Evolutionary conservation across 1,140 invertebrate genomes (phyloP).

Genomic region (Drosophila parabipectinata): DNA sequence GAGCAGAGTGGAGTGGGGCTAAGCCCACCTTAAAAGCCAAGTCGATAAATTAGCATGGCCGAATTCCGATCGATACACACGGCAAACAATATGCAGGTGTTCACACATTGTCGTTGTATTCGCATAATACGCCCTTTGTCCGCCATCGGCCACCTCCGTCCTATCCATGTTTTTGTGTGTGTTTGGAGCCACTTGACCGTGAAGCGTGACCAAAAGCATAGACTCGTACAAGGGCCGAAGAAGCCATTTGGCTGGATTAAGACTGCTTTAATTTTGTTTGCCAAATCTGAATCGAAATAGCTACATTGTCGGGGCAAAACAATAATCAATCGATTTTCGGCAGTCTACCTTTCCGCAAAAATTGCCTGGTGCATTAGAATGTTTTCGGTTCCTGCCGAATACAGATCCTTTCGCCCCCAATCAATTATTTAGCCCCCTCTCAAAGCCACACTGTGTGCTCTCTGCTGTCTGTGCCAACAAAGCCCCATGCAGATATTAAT

Average conservation of each 20-base stretch:
- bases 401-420: background rate
- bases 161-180: background rate
- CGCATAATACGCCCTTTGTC: constrained; percentile 29
- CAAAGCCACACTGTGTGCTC: background rate
- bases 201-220: constrained; percentile 35
- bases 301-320: background rate
- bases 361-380: constrained; percentile 30
- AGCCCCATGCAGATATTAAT: constrained; percentile 74
- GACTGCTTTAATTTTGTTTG: constrained; percentile 43
- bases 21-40: constrained; percentile 34
- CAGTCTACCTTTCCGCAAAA: background rate
- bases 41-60: constrained; percentile 55
- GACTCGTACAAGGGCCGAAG: constrained; percentile 8
- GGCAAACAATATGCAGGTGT: constrained; percentile 53
- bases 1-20: constrained; percentile 4
- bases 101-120: constrained; percentile 35
- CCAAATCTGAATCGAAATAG: background rate
- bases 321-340: constrained; percentile 21
- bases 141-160: background rate
- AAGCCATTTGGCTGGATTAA: constrained; percentile 38
- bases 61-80: constrained; percentile 34
- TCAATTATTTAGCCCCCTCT: constrained; percentile 20
- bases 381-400: constrained; percentile 17
- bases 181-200: constrained; percentile 29
- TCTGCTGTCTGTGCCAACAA: constrained; percentile 36